Evolutionary conservation across 2,113 vertebrate species (phyloP).

Genomic region (Parotia lawesii): DNA sequence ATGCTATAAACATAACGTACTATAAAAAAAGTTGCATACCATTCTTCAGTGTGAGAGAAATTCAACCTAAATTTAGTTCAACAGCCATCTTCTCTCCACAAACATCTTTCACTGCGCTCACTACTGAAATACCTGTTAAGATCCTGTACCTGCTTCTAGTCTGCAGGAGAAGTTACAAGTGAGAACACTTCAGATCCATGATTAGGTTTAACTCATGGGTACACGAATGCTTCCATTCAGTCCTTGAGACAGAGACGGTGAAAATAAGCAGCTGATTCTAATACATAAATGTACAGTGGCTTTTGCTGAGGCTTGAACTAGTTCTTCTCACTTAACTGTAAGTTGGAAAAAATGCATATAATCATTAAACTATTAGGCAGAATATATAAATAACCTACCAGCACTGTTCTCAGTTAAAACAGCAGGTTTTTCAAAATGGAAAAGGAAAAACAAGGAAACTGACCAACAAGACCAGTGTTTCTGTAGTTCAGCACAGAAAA

Average conservation of each 20-base stretch:
- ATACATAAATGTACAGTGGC: not conserved
- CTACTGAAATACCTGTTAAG: not conserved
- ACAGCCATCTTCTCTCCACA: not conserved
- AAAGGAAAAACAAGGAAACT: not conserved
- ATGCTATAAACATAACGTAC: not conserved
- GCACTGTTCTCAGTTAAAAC: not conserved
- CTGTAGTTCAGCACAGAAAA: not conserved
- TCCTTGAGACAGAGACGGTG: not conserved
- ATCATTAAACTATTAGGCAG: not conserved
- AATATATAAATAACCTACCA: slow-evolving; percentile 3
- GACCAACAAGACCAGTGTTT: not conserved
- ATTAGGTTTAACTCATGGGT: not conserved
- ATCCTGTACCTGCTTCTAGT: not conserved
- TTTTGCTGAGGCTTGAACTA: not conserved
- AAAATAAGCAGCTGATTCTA: not conserved
- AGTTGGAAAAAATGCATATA: not conserved
- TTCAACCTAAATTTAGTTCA: not conserved
- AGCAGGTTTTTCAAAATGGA: not conserved
- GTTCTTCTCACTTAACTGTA: not conserved
- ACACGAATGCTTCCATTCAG: not conserved
- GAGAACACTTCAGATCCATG: not conserved
- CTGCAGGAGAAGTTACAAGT: not conserved
- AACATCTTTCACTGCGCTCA: not conserved
- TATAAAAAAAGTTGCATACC: not conserved
- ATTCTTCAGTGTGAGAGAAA: not conserved